Base-by-base conservation (phyloP, 2,797 vertebrate genomes). In the Vultur gryphus region DNA sequence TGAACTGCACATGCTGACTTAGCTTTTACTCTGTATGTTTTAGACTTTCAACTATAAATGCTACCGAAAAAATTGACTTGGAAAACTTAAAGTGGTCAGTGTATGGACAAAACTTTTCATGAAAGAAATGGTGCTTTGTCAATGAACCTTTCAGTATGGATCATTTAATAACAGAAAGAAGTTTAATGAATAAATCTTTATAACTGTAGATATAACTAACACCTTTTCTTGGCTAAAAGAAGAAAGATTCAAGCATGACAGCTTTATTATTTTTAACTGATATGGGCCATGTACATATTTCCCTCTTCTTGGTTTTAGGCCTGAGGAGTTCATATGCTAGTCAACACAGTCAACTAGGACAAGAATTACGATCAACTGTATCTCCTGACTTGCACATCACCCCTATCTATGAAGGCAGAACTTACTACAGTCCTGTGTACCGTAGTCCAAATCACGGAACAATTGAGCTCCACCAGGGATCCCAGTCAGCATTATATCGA, bases 371-470 rank as follows among this genome's bases (percentile, higher is more conserved):
- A 76, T 98, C 99, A 5, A 46, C 98, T 17, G 98, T 99, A 77
- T 99, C 99, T 90, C 99, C 99, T 0, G 99, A 99, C 76, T 93
- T 99, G 94, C 99, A 99, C 96, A 99, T 99, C 73, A 99, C 99
- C 25, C 99, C 99, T 18, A 99, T 99, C 95, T 99, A 99, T 7
- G 99, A 99, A 97, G 99, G 99, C 87, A 98, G 98, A 91, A 98
- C 99, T 5, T 99, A 99, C 96, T 99, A 99, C 89, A 99, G 99
- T 55, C 99, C 99, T 0, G 96, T 99, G 85, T 99, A 99, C 97
- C 98, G 98, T 52, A 99, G 99, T 88, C 98, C 99, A 20, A 99
- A 98, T 91, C 99, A 99, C 11, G 98, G 98, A n/a, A 97, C 98
- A 5, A 97, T 99, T 80, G 98, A 98, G 91, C 97, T 98, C 37